phyloP scores from a whole-genome alignment of 2,797 vertebrate species.

The Staurois parvus region DNA sequence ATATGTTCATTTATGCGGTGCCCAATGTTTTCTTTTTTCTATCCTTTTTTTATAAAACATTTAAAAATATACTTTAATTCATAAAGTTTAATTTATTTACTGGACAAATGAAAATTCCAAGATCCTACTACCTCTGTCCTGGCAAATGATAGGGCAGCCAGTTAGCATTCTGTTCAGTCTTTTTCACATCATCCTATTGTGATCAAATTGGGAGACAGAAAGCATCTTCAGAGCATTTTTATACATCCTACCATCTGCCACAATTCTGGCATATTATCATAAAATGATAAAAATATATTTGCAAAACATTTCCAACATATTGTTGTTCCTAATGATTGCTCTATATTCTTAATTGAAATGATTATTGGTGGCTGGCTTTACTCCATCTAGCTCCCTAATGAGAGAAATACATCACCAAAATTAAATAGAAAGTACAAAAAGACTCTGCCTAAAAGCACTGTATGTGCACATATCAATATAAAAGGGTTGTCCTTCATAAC shows the following conservation, averaged over 20 bases:
- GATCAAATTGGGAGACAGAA: neutral
- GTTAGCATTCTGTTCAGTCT: too few relatives aligned
- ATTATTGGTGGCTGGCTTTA: neutral
- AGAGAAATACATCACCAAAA: neutral
- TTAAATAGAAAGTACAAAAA: neutral
- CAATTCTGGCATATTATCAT: neutral
- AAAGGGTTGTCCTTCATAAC: neutral
- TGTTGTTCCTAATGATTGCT: neutral
- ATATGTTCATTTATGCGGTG: too few relatives aligned
- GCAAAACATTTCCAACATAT: neutral
- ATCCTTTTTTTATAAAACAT: too few relatives aligned
- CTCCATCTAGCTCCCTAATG: neutral
- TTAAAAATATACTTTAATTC: too few relatives aligned
- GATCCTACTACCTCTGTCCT: too few relatives aligned
- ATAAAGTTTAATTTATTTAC: too few relatives aligned
- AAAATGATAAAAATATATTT: neutral
- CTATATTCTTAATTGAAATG: neutral
- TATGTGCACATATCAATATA: neutral
- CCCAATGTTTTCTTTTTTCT: too few relatives aligned
- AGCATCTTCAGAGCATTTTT: neutral
- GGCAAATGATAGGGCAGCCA: too few relatives aligned
- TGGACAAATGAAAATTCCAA: too few relatives aligned
- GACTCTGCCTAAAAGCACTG: neutral
- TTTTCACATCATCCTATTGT: neutral
- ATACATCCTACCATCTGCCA: constrained; percentile 4